These are phyloP conservation scores for Ylistrum balloti DNA, from an alignment of 1,140 invertebrate genomes.

Conservation along the genomic window DNA sequence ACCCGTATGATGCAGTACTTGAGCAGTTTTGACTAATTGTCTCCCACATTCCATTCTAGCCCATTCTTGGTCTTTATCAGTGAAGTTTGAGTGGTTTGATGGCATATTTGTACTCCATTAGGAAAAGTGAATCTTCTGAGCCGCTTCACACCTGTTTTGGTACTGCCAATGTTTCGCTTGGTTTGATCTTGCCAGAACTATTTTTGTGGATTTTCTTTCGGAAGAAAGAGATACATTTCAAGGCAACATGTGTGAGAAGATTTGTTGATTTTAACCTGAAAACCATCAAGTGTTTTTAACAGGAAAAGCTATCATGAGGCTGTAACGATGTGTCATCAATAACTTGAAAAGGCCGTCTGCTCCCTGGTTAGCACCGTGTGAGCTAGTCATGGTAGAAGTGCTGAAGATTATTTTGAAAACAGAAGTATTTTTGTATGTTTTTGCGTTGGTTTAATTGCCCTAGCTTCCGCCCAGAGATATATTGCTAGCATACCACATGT, in stretches of 20 bases:
- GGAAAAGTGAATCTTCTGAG: conserved; percentile 3
- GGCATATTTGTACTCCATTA: conserved; percentile 38
- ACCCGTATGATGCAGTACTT: neutral
- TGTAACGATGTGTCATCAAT: conserved; percentile 9
- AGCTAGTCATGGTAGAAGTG: conserved; percentile 9
- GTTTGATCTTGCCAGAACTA: neutral
- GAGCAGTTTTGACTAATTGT: conserved; percentile 14
- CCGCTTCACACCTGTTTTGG: conserved; percentile 37
- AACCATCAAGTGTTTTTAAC: conserved; percentile 28
- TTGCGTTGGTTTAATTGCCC: conserved; percentile 23
- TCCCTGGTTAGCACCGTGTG: neutral
- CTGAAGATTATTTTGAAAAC: conserved; percentile 28
- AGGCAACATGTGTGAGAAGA: conserved; percentile 26
- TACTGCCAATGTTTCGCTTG: conserved; percentile 24
- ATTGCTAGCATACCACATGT: conserved; percentile 31
- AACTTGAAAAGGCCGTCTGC: conserved; percentile 17
- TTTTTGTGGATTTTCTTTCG: conserved; percentile 35
- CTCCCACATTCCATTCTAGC: neutral
- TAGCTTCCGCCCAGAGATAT: neutral
- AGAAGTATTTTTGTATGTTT: conserved; percentile 40
- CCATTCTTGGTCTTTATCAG: neutral
- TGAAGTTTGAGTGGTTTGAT: conserved; percentile 3
- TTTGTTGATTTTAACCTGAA: conserved; percentile 40
- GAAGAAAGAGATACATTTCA: conserved; percentile 39
- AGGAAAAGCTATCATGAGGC: conserved; percentile 27